Evolutionary conservation across 2,797 vertebrate species (phyloP).

Genomic region (Aeoliscus strigatus): DNA sequence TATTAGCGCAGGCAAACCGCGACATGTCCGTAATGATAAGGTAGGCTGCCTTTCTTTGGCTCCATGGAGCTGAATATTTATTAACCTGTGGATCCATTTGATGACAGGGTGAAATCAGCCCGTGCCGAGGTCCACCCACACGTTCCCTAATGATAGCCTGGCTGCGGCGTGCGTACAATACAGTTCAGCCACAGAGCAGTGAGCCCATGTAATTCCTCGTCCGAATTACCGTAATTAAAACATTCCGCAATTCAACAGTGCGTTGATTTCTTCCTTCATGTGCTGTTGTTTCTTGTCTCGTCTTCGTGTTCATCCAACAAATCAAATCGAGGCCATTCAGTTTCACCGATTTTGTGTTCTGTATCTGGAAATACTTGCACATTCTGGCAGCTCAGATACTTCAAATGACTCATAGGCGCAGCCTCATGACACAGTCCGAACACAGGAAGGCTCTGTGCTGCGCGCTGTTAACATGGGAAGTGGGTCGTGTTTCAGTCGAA

Average conservation of each 20-base stretch:
- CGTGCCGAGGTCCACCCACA: conserved; percentile 54
- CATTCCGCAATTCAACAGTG: conserved; percentile 64
- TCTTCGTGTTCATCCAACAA: conserved; percentile 32
- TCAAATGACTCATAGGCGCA: conserved; percentile 21
- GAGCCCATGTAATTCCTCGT: conserved; percentile 66
- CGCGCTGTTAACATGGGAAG: not conserved
- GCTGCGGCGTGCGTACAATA: conserved; percentile 53
- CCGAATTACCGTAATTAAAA: conserved; percentile 74
- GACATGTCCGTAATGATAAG: conserved; percentile 61
- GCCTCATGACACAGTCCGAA: conserved; percentile 9
- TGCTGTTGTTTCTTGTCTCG: conserved; percentile 40
- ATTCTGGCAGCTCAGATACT: conserved; percentile 3
- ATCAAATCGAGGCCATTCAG: conserved; percentile 31
- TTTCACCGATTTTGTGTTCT: conserved; percentile 11
- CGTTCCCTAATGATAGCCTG: conserved; percentile 66
- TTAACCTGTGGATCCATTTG: conserved; percentile 62
- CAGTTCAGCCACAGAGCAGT: conserved; percentile 53
- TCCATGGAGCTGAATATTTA: conserved; percentile 59
- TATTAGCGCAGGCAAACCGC: conserved; percentile 41
- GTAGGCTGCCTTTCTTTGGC: conserved; percentile 50
- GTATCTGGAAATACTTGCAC: conserved; percentile 11
- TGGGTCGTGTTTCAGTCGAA: no score
- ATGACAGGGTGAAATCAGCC: conserved; percentile 62
- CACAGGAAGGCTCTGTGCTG: conserved; percentile 17
- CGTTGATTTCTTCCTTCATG: conserved; percentile 45